A percentile compares a stretch with the other conserved stretches of the same genome.
phyloP scores from a whole-genome alignment of 2,113 vertebrate genomes.

The Haemorhous mexicanus region DNA sequence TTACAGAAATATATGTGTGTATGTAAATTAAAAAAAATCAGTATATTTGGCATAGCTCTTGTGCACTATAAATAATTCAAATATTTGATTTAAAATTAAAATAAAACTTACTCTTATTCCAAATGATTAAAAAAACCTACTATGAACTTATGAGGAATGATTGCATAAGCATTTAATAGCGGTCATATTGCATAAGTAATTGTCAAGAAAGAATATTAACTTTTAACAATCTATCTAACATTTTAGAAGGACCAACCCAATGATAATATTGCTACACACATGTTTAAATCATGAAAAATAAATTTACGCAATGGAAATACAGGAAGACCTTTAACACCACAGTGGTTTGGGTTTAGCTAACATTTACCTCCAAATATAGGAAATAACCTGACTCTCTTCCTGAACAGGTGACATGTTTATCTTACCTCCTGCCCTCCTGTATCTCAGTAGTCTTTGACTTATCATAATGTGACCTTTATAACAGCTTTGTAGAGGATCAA shows the following conservation, averaged over 20 bases:
- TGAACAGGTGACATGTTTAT: slow-evolving; percentile 1
- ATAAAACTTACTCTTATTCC: background rate
- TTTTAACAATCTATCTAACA: background rate
- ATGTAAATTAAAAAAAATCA: background rate
- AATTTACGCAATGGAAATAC: background rate
- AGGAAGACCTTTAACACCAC: background rate
- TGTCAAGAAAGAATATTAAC: background rate
- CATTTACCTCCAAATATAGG: background rate
- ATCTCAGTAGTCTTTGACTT: slow-evolving; percentile 12
- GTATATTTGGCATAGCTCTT: background rate
- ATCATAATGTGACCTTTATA: slow-evolving; percentile 56
- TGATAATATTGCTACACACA: background rate
- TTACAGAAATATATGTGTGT: background rate
- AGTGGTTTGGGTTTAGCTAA: slow-evolving; percentile 7
- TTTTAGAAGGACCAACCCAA: background rate
- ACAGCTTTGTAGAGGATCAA: slow-evolving; percentile 56
- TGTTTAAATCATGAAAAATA: background rate
- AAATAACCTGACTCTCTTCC: background rate
- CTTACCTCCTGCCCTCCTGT: background rate
- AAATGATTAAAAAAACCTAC: background rate
- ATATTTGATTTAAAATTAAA: background rate
- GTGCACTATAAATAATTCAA: background rate
- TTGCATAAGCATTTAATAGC: background rate
- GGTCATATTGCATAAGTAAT: background rate
- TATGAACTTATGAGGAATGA: background rate